Percentiles rank a stretch among this genome's conserved stretches.
These are phyloP conservation scores for Lophura nycthemera DNA, from an alignment of 2,113 vertebrate genomes.

Conservation along the genomic window DNA sequence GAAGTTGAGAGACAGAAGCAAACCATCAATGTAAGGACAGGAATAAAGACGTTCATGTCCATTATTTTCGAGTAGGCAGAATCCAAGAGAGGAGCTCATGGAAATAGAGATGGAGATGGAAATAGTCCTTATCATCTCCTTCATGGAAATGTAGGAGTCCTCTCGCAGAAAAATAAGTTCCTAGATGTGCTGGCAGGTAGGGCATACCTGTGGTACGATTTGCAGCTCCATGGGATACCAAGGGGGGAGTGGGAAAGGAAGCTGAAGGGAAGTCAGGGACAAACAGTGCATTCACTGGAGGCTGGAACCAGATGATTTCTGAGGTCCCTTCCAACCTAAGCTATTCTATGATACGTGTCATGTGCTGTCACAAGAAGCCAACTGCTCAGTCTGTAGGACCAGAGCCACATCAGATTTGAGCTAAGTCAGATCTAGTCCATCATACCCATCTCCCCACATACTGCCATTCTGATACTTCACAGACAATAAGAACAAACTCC, in stretches of 20 bases:
- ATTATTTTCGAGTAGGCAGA: not conserved
- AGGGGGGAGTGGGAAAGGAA: not conserved
- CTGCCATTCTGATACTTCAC: no score
- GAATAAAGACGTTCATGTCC: accelerated
- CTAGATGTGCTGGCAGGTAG: accelerated
- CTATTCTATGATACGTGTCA: no score
- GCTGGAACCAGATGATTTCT: no score
- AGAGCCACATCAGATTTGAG: no score
- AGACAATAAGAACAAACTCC: no score
- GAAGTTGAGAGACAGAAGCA: not conserved
- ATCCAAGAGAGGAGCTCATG: not conserved
- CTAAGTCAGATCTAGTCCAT: no score
- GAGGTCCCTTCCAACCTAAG: no score
- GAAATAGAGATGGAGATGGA: not conserved
- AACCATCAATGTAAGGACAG: not conserved
- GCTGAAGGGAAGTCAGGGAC: not conserved
- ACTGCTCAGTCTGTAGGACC: no score
- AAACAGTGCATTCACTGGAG: not conserved
- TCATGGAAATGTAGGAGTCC: not conserved
- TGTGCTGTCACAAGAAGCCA: no score
- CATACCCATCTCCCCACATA: no score
- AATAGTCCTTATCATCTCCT: not conserved
- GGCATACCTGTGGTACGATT: not conserved
- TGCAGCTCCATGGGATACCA: not conserved
- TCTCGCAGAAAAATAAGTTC: not conserved